Conservation (phyloP, 2,888 invertebrate species). For the Plusia festucae region DNA sequence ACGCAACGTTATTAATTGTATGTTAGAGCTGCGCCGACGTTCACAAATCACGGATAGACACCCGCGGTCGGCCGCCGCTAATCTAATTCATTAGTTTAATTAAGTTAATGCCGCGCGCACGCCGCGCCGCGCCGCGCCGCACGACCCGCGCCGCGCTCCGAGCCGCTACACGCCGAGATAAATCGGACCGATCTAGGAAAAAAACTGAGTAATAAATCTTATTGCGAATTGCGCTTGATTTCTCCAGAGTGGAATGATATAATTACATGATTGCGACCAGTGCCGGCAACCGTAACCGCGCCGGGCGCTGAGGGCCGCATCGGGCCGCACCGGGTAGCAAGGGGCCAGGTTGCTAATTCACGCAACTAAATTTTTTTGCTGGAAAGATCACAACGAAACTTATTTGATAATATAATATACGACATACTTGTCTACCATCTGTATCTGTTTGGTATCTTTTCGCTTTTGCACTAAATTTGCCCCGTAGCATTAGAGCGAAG, state of each 20-base stretch:
- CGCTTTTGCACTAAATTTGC: constrained; percentile 24
- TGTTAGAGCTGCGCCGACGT: constrained; percentile 45
- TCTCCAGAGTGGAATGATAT: constrained; percentile 73
- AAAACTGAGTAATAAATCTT: constrained; percentile 69
- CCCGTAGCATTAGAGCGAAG: background rate
- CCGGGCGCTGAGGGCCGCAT: background rate
- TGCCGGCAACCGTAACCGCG: constrained; percentile 37
- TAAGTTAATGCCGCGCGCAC: constrained; percentile 69
- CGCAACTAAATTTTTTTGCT: constrained; percentile 51
- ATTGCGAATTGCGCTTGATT: constrained; percentile 72
- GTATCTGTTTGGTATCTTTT: too few species aligned
- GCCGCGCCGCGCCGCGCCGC: constrained; percentile 52
- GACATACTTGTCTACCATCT: too few species aligned
- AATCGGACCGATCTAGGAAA: constrained; percentile 68
- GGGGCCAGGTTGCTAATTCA: constrained; percentile 37
- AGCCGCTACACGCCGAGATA: constrained; percentile 52
- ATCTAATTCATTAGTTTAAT: constrained; percentile 77
- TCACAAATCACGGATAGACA: constrained; percentile 59
- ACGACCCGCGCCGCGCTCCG: constrained; percentile 21
- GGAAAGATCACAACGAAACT: constrained; percentile 56
- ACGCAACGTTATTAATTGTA: constrained; percentile 60
- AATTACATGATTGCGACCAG: constrained; percentile 71
- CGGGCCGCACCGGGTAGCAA: background rate
- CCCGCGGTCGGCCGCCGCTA: constrained; percentile 55
- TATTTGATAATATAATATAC: constrained; percentile 57